Base-by-base conservation (phyloP, 1,140 invertebrate species). In the Dendrolimus punctatus region DNA sequence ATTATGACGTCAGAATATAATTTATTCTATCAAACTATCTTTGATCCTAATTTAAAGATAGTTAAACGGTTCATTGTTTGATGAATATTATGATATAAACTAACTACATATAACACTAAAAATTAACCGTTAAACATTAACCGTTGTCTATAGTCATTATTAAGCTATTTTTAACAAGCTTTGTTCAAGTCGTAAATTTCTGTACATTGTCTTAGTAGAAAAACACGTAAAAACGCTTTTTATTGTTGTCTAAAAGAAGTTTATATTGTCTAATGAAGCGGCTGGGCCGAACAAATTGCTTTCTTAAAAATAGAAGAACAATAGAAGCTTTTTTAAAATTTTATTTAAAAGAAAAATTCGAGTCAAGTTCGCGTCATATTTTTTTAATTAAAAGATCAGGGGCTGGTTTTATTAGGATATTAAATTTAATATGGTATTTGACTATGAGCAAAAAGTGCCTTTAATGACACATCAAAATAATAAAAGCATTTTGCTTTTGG, bases 191-290 rank as follows among this genome's bases (percentile, higher is more conserved):
- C 73, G 62, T 74, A 67, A 76, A 76, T 62, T 69, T 62, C 56
- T 60, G 66, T 69, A 71, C 68, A 66, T 53, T 59, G 62, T 68
- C 53, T 65, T 63, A 59, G 64, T 63, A 23, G 23, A 23, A 53
- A 52, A 62, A 57, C 59, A 60, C 65, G 61, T 68, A 68, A 67
- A 62, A 76, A 66, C 63, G 40, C 41, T 74, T 80, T 48, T 80
- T 76, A 80, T 76, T 78, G 75, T 80, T 58, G 62, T 66, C 68
- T 76, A 80, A 77, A 77, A 74, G 69, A 68, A 60, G 68, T 74
- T 74, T 73, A 73, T 68, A 63, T 66, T 66, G 68, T 72, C 61
- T 63, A 63, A 64, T 68, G 67, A 58, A 49, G 48, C 51, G 50
- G 42, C 39, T 56, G 58, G 58, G 52, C 49, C 55, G 50, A 61